phyloP scores from a whole-genome alignment of 2,888 invertebrate species.

The Cybosia mesomella region DNA sequence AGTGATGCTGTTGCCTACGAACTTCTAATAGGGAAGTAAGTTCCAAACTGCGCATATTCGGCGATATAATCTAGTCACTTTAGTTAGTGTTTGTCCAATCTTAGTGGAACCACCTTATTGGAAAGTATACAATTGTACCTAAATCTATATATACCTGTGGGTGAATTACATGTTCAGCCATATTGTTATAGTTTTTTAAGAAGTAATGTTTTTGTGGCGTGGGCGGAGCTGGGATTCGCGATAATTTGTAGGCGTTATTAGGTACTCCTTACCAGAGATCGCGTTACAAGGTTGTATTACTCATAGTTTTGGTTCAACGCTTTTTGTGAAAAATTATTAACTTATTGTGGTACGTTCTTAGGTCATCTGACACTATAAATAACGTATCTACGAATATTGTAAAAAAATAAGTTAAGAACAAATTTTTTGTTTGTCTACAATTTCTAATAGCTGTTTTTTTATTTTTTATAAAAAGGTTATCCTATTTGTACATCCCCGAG shows the following conservation, averaged over 20 bases:
- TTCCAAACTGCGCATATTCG: not conserved
- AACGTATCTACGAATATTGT: too few relatives aligned
- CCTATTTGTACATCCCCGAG: too few relatives aligned
- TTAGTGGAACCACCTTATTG: too few relatives aligned
- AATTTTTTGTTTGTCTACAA: too few relatives aligned
- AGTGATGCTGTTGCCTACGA: not conserved
- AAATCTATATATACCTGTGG: slow-evolving; percentile 8
- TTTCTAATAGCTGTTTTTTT: too few relatives aligned
- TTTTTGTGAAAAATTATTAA: slow-evolving; percentile 20
- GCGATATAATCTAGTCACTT: not conserved
- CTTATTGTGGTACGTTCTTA: slow-evolving; percentile 18
- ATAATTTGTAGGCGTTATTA: slow-evolving; percentile 81
- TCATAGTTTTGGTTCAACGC: slow-evolving; percentile 63
- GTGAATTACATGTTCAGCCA: slow-evolving; percentile 53
- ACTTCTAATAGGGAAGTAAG: not conserved
- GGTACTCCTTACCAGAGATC: slow-evolving; percentile 57
- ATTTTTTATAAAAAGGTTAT: too few relatives aligned
- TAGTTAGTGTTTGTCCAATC: too few relatives aligned
- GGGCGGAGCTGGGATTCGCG: slow-evolving; percentile 78
- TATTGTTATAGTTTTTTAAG: slow-evolving; percentile 60
- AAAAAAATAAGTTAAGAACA: too few relatives aligned
- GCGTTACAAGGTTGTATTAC: slow-evolving; percentile 76
- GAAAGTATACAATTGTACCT: not conserved
- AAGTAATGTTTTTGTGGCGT: slow-evolving; percentile 64
- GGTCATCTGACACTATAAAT: not conserved